Evolutionary conservation across 2,113 vertebrate species (phyloP).

Genomic region (Microtus ochrogaster): DNA sequence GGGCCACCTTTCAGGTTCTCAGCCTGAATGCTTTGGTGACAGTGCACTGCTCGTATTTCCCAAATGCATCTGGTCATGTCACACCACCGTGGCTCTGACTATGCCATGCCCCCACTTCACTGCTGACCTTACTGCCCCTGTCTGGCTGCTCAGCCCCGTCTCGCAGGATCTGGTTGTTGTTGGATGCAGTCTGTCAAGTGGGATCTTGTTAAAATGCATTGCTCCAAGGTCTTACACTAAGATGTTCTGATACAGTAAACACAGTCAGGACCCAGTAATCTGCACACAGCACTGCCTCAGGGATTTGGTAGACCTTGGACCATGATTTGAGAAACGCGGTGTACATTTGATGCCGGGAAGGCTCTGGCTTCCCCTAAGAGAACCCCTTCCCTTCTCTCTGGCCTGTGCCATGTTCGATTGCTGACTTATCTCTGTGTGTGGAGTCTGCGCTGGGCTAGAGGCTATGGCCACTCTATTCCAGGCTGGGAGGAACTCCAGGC

Average conservation of each 20-base stretch:
- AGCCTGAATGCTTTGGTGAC: not conserved
- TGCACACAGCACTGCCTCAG: not conserved
- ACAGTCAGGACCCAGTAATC: not conserved
- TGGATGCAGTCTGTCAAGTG: not conserved
- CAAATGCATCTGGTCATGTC: not conserved
- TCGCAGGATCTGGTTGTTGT: not conserved
- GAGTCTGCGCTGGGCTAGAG: not conserved
- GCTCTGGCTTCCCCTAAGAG: not conserved
- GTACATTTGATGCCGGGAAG: not conserved
- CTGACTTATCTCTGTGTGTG: not conserved
- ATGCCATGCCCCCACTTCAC: accelerated
- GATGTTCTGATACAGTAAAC: not conserved
- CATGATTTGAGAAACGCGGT: not conserved
- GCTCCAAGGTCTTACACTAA: not conserved
- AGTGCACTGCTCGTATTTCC: not conserved
- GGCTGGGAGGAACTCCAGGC: not conserved
- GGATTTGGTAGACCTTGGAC: not conserved
- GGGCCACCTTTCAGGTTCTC: not conserved
- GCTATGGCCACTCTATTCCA: not conserved
- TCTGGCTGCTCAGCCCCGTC: not conserved
- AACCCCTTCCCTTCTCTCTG: not conserved
- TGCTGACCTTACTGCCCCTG: not conserved
- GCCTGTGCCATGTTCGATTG: not conserved
- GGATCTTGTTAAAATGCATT: slow-evolving; percentile 9
- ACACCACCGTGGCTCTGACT: not conserved